Conservation (phyloP, 1,140 invertebrate species). For the Drosophila repleta region DNA sequence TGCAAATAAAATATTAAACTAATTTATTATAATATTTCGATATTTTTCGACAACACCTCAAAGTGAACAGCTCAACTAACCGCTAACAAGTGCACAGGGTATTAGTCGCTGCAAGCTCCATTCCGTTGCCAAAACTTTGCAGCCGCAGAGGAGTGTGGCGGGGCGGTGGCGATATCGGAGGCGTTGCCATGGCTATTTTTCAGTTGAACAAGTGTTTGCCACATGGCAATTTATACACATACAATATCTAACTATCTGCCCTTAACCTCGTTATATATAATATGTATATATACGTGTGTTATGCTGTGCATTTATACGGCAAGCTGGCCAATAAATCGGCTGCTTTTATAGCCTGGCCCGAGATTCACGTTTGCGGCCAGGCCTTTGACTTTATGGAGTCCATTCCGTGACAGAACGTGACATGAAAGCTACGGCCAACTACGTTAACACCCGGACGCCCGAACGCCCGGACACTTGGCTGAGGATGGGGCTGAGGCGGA, state of each 20-base stretch:
- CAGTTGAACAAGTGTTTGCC: constrained; percentile 35
- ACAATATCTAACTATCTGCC: constrained; percentile 7
- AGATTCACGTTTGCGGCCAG: constrained; percentile 68
- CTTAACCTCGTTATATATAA: constrained; percentile 2
- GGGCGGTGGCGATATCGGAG: background rate
- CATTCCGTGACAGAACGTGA: constrained; percentile 69
- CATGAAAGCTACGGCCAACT: constrained; percentile 53
- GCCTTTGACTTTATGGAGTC: constrained; percentile 73
- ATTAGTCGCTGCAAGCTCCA: background rate
- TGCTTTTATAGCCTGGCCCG: constrained; percentile 65
- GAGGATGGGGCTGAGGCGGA: too few species aligned
- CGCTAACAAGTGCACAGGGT: too few species aligned
- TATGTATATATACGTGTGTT: background rate
- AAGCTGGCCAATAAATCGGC: constrained; percentile 40
- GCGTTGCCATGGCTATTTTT: constrained; percentile 28
- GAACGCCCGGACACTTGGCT: background rate
- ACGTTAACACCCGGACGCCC: background rate
- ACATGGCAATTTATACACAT: constrained; percentile 20
- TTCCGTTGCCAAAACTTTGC: too few species aligned
- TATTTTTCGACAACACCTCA: too few species aligned
- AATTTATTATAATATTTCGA: too few species aligned
- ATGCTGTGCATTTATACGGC: constrained; percentile 37
- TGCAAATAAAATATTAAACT: too few species aligned
- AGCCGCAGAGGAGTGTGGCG: too few species aligned
- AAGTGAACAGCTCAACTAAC: too few species aligned